Evolutionary conservation across 2,888 invertebrate genomes (phyloP).

Genomic region (Aproaerema taeniolella): DNA sequence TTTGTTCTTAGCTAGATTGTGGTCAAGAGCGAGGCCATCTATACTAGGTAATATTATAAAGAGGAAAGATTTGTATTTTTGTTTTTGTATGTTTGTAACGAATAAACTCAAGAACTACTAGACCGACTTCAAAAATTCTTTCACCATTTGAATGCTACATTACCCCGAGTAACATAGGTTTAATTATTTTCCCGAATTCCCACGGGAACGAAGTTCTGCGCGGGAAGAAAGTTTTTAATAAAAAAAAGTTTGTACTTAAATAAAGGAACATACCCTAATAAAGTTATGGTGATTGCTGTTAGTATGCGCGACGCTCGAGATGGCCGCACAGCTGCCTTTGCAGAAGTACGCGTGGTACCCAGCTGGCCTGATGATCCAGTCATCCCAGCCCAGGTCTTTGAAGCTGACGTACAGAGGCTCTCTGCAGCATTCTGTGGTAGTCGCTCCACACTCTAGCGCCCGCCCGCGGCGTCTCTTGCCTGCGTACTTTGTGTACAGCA

Average conservation of each 20-base stretch:
- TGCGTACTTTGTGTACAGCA: slow-evolving; percentile 86
- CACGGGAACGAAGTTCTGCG: no score
- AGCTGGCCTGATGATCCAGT: slow-evolving; percentile 90
- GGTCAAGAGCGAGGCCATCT: no score
- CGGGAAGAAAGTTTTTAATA: no score
- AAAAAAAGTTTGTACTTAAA: background rate
- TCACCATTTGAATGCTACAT: no score
- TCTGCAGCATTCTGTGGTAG: slow-evolving; percentile 86
- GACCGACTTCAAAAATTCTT: no score
- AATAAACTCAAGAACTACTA: no score
- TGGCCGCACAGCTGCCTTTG: slow-evolving; percentile 86
- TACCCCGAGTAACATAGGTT: no score
- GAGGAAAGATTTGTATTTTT: no score
- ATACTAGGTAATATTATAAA: no score
- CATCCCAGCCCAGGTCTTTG: slow-evolving; percentile 90
- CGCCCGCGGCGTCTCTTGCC: slow-evolving; percentile 80
- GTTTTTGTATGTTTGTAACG: no score
- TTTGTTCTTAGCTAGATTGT: no score
- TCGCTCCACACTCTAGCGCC: slow-evolving; percentile 81
- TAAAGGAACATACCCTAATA: slow-evolving; percentile 83
- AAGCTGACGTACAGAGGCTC: slow-evolving; percentile 90
- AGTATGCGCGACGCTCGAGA: slow-evolving; percentile 81
- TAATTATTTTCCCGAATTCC: no score
- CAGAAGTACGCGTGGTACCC: slow-evolving; percentile 94
- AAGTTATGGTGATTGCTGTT: slow-evolving; percentile 82